Evolutionary conservation across 2,113 vertebrate species (phyloP).

Genomic region (Nannospalax galili): DNA sequence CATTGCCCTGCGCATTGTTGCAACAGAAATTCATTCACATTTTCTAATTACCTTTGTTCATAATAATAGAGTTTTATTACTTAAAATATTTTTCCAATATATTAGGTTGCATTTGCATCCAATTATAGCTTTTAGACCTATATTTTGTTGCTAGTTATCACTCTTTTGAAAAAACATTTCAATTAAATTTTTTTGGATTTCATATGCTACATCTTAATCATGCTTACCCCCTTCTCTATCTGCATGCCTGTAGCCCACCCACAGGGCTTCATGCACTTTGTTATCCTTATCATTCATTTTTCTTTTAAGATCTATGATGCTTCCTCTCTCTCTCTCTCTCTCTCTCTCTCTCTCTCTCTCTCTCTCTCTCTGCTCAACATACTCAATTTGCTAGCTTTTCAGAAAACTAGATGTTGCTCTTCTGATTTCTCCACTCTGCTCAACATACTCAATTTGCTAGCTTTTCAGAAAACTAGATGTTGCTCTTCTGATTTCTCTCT

Average conservation of each 20-base stretch:
- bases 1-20: too few species aligned
- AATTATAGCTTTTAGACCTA: background rate
- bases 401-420: background rate
- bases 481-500: background rate
- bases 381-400: background rate
- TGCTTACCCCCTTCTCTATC: too few species aligned
- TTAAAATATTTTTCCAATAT: background rate
- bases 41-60: background rate
- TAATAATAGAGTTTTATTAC: background rate
- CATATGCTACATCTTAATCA: too few species aligned
- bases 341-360: background rate
- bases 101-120: background rate
- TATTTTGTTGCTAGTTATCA: background rate
- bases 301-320: background rate
- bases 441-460: background rate
- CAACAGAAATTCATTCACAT: too few species aligned
- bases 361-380: background rate
- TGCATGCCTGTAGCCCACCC: too few species aligned
- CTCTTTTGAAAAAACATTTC: too few species aligned
- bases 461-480: background rate
- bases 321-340: background rate
- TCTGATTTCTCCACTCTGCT: background rate
- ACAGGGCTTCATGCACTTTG: too few species aligned
- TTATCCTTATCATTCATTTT: background rate
- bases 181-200: too few species aligned